These are phyloP conservation scores for Leptodactylus fuscus DNA, from an alignment of 2,113 vertebrate species.

Conservation along the genomic window DNA sequence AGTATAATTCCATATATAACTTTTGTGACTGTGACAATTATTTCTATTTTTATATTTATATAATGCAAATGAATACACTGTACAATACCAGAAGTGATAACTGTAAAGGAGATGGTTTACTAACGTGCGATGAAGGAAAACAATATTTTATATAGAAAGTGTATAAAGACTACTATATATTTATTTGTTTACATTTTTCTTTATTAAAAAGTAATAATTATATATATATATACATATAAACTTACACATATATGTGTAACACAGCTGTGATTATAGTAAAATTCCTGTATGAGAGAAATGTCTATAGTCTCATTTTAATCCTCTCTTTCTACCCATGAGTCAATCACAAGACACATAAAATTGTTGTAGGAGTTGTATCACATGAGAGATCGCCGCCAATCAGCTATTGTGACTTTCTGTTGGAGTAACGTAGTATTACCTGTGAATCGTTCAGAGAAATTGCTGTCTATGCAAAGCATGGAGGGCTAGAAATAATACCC, in stretches of 20 bases:
- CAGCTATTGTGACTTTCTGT: too few relatives aligned
- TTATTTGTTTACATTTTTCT: not conserved
- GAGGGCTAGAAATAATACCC: too few relatives aligned
- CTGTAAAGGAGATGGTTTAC: not conserved
- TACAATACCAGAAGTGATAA: not conserved
- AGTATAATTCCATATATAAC: not conserved
- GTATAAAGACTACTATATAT: not conserved
- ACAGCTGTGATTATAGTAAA: not conserved
- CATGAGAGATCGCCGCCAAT: too few relatives aligned
- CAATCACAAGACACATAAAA: too few relatives aligned
- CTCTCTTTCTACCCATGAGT: too few relatives aligned
- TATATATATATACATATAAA: too few relatives aligned
- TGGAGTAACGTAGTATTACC: too few relatives aligned
- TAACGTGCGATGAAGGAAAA: not conserved
- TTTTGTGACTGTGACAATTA: not conserved
- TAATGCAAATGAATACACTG: not conserved
- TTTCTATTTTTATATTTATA: not conserved
- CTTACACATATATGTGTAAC: too few relatives aligned
- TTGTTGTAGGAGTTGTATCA: too few relatives aligned
- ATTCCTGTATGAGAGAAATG: not conserved
- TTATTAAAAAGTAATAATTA: too few relatives aligned
- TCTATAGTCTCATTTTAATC: not conserved
- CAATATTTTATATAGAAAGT: not conserved
- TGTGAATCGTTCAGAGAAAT: too few relatives aligned
- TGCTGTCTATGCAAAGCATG: too few relatives aligned